These are phyloP conservation scores for Papilio polyxenes DNA, from an alignment of 1,140 invertebrate genomes.

Conservation along the genomic window DNA sequence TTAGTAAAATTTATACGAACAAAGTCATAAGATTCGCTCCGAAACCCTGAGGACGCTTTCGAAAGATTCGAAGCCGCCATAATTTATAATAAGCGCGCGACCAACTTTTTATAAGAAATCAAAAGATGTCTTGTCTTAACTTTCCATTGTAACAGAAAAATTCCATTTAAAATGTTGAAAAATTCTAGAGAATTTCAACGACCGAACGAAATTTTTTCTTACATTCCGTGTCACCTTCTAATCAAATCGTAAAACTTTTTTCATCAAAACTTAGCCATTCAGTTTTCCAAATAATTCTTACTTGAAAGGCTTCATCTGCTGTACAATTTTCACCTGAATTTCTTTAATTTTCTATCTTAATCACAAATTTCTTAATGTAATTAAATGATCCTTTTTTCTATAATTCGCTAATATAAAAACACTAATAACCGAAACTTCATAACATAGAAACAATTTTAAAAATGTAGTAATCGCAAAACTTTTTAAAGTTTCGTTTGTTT, in stretches of 20 bases:
- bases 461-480: too few species aligned
- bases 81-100: conserved; percentile 15
- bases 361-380: background rate
- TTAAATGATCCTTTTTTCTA: background rate
- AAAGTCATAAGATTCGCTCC: background rate
- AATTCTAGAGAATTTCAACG: background rate
- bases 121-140: conserved; percentile 29
- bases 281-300: conserved; percentile 1
- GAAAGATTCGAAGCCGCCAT: background rate
- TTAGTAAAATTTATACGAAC: background rate
- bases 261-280: conserved; percentile 18
- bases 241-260: conserved; percentile 27
- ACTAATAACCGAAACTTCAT: background rate
- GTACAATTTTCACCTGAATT: background rate
- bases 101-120: conserved; percentile 23
- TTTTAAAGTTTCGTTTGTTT: too few species aligned
- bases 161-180: conserved; percentile 13
- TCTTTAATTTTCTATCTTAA: background rate
- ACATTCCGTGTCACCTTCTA: conserved; percentile 23
- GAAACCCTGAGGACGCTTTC: background rate
- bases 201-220: conserved; percentile 10
- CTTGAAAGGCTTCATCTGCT: conserved; percentile 13
- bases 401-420: background rate
- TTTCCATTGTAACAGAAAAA: conserved; percentile 24
- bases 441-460: background rate